Base-by-base conservation (phyloP, 2,113 vertebrate genomes). In the Tenrec ecaudatus region DNA sequence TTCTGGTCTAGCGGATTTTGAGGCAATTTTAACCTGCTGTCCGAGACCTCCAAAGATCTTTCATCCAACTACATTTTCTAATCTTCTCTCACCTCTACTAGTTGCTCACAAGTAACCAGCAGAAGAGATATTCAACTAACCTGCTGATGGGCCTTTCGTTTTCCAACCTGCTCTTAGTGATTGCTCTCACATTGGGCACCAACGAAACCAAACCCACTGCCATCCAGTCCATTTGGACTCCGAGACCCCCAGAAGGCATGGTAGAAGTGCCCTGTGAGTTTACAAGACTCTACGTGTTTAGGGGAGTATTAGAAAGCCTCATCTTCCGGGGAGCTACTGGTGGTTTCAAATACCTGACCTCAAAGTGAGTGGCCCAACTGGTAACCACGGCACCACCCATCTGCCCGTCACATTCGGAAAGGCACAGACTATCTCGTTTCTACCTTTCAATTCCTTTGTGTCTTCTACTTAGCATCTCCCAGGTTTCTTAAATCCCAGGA, bases 401-500 rank as follows among this genome's bases (percentile, higher is more conserved):
- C 9, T 53, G 47, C 12, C 12, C 2, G 47, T 10, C 47, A 53
- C 47, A 53, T 10, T 53, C 11, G 47, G 47, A 53, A 53, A 5
- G 47, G 6, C 47, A 77, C 43, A 3, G 16, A 1, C 40, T 22
- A 60, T 2, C 2, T 64, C 20, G 40, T 93, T 33, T 66, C 15
- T 22, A 53, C 14, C n/a, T 33, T 57, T 81, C 33, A 40, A 0
- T 82, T 60, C 64, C 15, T 36, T 43, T 82, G 17, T 27, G 69
- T 2, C 19, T 71, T 83, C 90, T 29, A 19, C 43, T 69, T 38
- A 86, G 25, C 10, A 82, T 33, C 68, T 96, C 60, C 86, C 57
- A 33, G 17, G 29, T 16, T 16, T 90, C 80, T 93, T 58, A 92
- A 92, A 83, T 96, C 66, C 86, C 57, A 33, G 14, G 29, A 66